Percentiles rank a stretch among this genome's conserved stretches.
Evolutionary conservation across 2,797 vertebrate genomes (phyloP).

Genomic region (Sparus aurata): DNA sequence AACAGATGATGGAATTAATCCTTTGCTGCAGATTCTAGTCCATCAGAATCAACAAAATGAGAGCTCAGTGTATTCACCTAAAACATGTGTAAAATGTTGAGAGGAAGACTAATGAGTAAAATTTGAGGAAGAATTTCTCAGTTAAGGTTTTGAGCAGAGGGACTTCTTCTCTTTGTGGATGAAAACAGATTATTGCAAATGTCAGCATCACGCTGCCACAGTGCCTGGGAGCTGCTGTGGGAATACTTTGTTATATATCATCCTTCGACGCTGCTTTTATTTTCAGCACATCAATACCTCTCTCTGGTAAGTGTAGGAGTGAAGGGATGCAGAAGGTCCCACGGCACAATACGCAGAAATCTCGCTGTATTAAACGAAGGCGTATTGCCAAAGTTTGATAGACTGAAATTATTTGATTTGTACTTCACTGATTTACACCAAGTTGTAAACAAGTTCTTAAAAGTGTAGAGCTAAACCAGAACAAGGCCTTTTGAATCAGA

Average conservation of each 20-base stretch:
- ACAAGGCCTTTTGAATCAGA: background rate
- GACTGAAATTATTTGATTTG: constrained; percentile 19
- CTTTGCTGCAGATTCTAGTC: background rate
- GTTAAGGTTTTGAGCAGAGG: background rate
- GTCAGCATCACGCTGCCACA: constrained; percentile 12
- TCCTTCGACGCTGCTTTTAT: constrained; percentile 25
- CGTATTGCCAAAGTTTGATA: constrained; percentile 15
- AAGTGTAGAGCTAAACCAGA: constrained; percentile 36
- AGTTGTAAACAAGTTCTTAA: constrained; percentile 29
- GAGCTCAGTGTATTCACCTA: no score
- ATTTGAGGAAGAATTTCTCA: background rate
- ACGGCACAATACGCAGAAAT: constrained; percentile 12
- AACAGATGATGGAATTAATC: background rate
- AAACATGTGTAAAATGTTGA: background rate
- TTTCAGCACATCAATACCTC: constrained; percentile 47
- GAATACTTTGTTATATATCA: constrained; percentile 36
- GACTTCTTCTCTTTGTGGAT: constrained; percentile 13
- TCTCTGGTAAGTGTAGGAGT: constrained; percentile 14
- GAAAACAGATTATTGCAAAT: constrained; percentile 40
- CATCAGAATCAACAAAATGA: no score
- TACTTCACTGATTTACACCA: constrained; percentile 27
- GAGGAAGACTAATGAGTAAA: background rate
- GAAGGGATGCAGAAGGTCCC: constrained; percentile 20
- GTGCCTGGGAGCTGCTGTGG: constrained; percentile 21
- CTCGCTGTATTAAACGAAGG: constrained; percentile 12